Base-by-base conservation (phyloP, 2,113 vertebrate genomes). In the Lamprologus speciosus region DNA sequence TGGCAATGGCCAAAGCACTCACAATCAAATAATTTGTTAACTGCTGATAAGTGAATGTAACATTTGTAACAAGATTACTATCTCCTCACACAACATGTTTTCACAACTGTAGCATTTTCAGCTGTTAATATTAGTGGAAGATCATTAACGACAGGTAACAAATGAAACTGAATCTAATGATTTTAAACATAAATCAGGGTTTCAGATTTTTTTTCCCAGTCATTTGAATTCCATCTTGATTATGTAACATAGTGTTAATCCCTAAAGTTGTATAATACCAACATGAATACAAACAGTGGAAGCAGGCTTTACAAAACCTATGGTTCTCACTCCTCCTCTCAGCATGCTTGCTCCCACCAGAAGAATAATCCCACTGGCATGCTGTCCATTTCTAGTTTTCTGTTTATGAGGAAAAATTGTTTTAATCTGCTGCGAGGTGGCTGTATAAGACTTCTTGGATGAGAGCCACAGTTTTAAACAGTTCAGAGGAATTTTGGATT, bases 211-310 rank as follows among this genome's bases (percentile, higher is more conserved):
- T 91, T 90, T 55, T 2, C 42, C 26, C 7, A 11, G 51, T 17
- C 10, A 3, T 81, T 54, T 82, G 47, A 87, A 87, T 89, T 88
- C 85, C 83, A 7, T 40, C 40, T 82, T 50, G 33, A 57, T 94
- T 91, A 91, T 73, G 89, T 86, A 92, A 93, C 88, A 57, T 78
- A 65, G 33, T 19, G 75, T 75, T 92, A 91, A 94, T 91, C 92
- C 51, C 26, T 28, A 2, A 54, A 68, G 17, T 85, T 4, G 19
- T 78, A 75, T 31, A 83, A 87, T 51, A 57, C 35, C 26, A 82
- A 45, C 54, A 90, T 40, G 60, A 82, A 82, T 87, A 87, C 82
- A 92, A 85, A 81, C 45, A 55, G 58, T 23, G 17, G 57, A 82
- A 83, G 60, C 23, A 28, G 79, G 28, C 54, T 21, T 45, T 17